Conservation (phyloP, 2,797 vertebrate genomes). For the Peromyscus attwateri region DNA sequence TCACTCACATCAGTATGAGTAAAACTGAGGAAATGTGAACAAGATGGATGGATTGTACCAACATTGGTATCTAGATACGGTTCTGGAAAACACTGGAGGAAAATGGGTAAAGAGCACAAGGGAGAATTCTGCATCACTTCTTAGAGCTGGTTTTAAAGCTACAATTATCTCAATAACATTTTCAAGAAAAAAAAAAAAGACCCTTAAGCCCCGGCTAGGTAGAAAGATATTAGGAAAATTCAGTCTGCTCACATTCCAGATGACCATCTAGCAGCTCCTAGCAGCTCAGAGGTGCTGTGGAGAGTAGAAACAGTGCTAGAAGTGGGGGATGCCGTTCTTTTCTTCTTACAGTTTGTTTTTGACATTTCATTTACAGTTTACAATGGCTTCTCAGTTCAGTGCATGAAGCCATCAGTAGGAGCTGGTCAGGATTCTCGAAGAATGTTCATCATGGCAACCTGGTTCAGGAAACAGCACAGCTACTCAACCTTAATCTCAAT, state of each 20-base stretch:
- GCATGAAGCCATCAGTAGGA: neutral
- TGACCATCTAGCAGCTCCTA: neutral
- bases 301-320: neutral
- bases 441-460: neutral
- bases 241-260: neutral
- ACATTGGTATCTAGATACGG: neutral
- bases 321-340: neutral
- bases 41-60: neutral
- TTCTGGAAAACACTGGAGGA: neutral
- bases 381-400: neutral
- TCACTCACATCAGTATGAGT: neutral
- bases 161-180: neutral
- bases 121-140: neutral
- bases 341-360: neutral
- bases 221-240: neutral
- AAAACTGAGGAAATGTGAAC: neutral
- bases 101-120: neutral
- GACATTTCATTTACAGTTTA: neutral
- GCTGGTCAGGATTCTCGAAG: neutral
- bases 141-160: neutral
- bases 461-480: neutral
- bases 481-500: neutral
- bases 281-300: neutral
- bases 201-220: neutral
- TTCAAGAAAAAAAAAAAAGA: neutral